Evolutionary conservation across 1,140 invertebrate species (phyloP).

Genomic region (Drosophila ohnishii): DNA sequence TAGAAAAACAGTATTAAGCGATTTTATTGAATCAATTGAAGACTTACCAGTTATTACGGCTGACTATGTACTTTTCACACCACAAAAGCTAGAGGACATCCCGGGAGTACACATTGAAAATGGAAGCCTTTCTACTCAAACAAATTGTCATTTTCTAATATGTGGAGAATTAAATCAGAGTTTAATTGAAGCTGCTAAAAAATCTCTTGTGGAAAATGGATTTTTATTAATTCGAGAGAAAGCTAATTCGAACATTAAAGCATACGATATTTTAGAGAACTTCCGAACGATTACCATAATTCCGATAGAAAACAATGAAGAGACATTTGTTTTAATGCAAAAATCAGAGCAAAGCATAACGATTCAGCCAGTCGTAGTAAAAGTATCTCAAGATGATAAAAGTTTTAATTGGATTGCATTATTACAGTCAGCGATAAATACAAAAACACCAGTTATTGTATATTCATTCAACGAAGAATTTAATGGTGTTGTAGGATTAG

Average conservation of each 20-base stretch:
- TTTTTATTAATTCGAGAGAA: conserved; percentile 84
- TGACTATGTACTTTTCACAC: conserved; percentile 83
- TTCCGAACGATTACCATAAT: conserved; percentile 72
- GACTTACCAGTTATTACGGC: conserved; percentile 85
- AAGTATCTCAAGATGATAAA: conserved; percentile 69
- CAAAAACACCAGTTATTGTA: conserved; percentile 84
- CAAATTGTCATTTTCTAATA: conserved; percentile 85
- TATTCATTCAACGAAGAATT: conserved; percentile 86
- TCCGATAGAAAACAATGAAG: conserved; percentile 57
- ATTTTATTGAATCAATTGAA: conserved; percentile 85
- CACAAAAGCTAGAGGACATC: conserved; percentile 84
- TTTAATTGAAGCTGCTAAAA: conserved; percentile 51
- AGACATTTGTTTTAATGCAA: conserved; percentile 78
- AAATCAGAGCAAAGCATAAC: conserved; percentile 61
- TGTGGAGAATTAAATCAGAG: conserved; percentile 78
- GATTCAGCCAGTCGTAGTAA: conserved; percentile 64
- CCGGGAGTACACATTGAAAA: conserved; percentile 85
- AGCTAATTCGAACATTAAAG: conserved; percentile 35
- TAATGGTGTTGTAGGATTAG: conserved; percentile 93
- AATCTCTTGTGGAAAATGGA: conserved; percentile 81
- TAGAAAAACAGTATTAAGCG: conserved; percentile 83
- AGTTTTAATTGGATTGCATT: conserved; percentile 84
- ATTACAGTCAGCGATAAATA: conserved; percentile 84
- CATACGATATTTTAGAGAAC: conserved; percentile 45
- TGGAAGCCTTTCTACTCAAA: conserved; percentile 85